Evolutionary conservation across 1,140 invertebrate genomes (phyloP), one percentile per base, ranked within the genome.

Genomic region (Belonocnema kinseyi): DNA sequence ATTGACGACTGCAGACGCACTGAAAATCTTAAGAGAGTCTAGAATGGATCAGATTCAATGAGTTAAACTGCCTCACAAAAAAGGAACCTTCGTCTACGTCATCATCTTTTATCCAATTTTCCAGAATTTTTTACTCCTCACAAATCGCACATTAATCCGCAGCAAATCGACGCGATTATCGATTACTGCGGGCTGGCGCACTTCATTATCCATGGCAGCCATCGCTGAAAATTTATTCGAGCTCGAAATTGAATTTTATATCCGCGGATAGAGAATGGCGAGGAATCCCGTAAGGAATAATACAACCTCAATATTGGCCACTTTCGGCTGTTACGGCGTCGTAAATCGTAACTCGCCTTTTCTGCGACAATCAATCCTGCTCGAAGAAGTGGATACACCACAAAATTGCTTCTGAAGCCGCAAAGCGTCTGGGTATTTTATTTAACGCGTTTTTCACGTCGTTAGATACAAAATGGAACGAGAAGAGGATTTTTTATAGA

Each of bases 221-320:
- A 66, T 40, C 12, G 61, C 40, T 40, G 61, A 66, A 66, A 26
- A 66, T 66, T 66, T 66, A 66, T 66, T 66, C 61, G 26, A 66
- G 61, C 61, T 66, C 61, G 61, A 66, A 66, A 66, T 66, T 66
- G 61, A 66, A 66, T 66, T 66, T 66, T 40, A 66, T 66, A 66
- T 66, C 61, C 26, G 16, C 26, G 33, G 61, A 40, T 66, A 66
- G 61, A 66, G 61, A 66, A 66, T 66, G 40, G 61, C 33, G 33
- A 66, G 61, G 61, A 40, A 40, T 66, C 61, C 61, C 61, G 26
- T 66, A 66, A 66, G 58, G 58, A 66, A 66, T 66, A 66, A 66
- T 16, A 66, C 61, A 66, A 66, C 61, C 61, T 66, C 61, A 40
- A 66, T 66, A 66, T 66, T 33, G 61, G 61, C 61, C 40, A 66